Evolutionary conservation across 2,797 vertebrate genomes (phyloP).

Genomic region (Silurus aristotelis): DNA sequence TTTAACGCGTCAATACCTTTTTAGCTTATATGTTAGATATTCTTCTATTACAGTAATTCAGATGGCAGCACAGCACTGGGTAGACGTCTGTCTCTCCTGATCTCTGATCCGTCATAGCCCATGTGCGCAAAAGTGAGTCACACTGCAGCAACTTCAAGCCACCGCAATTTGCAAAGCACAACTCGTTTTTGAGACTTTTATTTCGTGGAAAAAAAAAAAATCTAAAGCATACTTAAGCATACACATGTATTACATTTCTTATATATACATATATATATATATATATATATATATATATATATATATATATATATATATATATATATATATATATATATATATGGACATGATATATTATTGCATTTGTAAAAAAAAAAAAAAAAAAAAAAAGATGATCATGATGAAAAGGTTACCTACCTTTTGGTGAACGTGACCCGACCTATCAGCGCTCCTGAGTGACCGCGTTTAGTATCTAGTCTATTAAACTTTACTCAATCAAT

Average conservation of each 20-base stretch:
- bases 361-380: background rate
- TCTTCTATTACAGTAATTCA: background rate
- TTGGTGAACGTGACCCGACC: slow-evolving; percentile 16
- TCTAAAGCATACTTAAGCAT: background rate
- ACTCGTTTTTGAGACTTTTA: background rate
- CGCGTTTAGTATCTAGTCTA: slow-evolving; percentile 1
- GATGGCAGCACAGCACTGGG: background rate
- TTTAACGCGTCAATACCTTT: background rate
- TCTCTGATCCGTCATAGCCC: slow-evolving; percentile 71
- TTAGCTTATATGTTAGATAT: background rate
- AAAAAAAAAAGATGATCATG: background rate
- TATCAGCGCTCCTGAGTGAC: slow-evolving; percentile 6
- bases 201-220: too few relatives aligned
- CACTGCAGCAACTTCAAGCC: slow-evolving; percentile 82
- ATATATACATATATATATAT: background rate
- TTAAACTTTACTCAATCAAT: slow-evolving; percentile 4
- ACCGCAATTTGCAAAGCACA: slow-evolving; percentile 61
- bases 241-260: background rate
- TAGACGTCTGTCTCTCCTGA: slow-evolving; percentile 23
- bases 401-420: slow-evolving; percentile 9
- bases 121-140: slow-evolving; percentile 84
- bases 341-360: background rate
- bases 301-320: background rate
- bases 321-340: background rate
- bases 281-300: background rate